phyloP scores from a whole-genome alignment of 2,888 invertebrate species.

The Caenorhabditis parvicauda region DNA sequence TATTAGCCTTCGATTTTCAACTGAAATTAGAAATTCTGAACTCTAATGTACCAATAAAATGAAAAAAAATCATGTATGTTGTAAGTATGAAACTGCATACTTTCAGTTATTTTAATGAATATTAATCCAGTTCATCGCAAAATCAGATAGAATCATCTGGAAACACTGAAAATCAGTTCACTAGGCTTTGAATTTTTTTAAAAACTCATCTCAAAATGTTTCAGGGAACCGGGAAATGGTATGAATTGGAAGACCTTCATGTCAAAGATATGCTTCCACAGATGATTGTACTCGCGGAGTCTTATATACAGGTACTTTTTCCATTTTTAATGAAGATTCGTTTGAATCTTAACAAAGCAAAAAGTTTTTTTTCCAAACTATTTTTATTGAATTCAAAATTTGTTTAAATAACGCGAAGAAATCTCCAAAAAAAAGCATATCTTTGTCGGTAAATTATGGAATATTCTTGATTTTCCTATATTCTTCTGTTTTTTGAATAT shows the following conservation, averaged over 20 bases:
- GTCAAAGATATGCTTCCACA: conserved; percentile 96
- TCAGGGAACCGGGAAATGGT: conserved; percentile 81
- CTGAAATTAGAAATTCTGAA: background rate
- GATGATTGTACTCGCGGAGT: conserved; percentile 98
- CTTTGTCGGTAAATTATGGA: background rate
- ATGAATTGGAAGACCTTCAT: conserved; percentile 88
- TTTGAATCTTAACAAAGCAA: no score
- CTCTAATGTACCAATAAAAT: background rate
- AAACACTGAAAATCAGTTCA: background rate
- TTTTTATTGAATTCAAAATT: no score
- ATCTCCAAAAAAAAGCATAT: no score
- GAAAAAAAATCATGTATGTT: background rate
- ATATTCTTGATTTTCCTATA: background rate
- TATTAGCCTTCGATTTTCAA: no score
- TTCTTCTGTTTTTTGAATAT: no score
- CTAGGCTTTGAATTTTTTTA: background rate
- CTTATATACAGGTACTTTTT: conserved; percentile 81
- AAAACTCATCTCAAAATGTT: conserved; percentile 21
- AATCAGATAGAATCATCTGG: conserved; percentile 5
- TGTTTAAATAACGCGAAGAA: no score
- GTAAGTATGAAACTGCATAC: background rate
- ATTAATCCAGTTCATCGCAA: background rate
- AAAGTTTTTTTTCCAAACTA: no score
- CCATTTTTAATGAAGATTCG: background rate
- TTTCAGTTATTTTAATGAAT: no score